Base-by-base conservation (phyloP, 1,140 invertebrate species). In the Aricia agestis region DNA sequence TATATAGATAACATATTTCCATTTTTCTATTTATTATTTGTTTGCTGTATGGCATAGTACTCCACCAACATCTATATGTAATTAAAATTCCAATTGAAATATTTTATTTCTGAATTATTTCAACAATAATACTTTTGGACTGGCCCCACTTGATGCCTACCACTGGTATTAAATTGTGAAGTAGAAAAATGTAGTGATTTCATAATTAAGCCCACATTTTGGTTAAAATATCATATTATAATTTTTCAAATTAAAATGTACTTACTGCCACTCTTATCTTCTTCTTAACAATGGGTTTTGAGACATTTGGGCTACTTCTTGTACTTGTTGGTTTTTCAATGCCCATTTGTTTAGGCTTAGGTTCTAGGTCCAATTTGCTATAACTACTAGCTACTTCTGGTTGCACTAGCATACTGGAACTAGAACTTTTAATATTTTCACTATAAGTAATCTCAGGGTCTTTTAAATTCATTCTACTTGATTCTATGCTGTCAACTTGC, bases 201-300 rank as follows among this genome's bases (percentile, higher is more conserved):
- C 6, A 36, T 36, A 36, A 36, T 36, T 36, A 5, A 7, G 1
- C 2, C 9, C 36, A 36, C 36, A 36, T 2, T 32, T 3, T 3
- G 32, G 2, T 3, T 32, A 32, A 32, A 32, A n/a, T n/a, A n/a
- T n/a, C 6, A 76, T 71, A 77, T 67, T 15, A 73, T 52, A 18
- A 66, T 69, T 72, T 71, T 66, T 36, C 36, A 36, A 36, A 36
- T 7, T 36, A 36, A 36, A 36, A 36, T 36, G 36, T 36, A 88
- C 86, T 85, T 76, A 90, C 82, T 63, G 84, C 73, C 69, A 89
- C 83, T 78, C 78, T 83, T 36, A 83, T 81, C 75, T 87, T 90
- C 74, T 87, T 91, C 71, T 84, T 87, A 17, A 86, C 89, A 58
- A 87, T 81, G 66, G 89, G 89, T 74, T 89, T 91, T 25, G 80